Conservation (phyloP, 2,797 vertebrate species). For the Sciurus carolinensis region DNA sequence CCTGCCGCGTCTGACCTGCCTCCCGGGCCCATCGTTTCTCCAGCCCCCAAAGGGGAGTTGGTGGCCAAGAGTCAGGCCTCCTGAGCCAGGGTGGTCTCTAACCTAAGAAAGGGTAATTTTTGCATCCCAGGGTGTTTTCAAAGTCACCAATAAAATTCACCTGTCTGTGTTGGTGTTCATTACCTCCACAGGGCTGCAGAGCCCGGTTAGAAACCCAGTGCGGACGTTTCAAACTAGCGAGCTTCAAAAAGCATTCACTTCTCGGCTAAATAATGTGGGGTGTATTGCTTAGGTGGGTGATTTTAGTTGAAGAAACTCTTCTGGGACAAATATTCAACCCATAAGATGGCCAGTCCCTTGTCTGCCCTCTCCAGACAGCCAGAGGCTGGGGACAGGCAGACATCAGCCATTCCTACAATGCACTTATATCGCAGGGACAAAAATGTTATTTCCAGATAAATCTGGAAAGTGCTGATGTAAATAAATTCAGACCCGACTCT, state of each 20-base stretch:
- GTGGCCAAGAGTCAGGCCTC: not conserved
- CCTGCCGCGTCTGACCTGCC: constrained; percentile 69
- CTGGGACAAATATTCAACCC: not conserved
- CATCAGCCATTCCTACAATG: not conserved
- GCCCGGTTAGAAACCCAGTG: constrained; percentile 69
- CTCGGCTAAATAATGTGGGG: constrained; percentile 13
- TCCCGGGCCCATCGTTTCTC: not conserved
- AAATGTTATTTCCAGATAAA: constrained; percentile 10
- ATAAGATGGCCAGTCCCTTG: not conserved
- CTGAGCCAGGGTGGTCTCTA: not conserved
- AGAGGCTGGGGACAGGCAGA: not conserved
- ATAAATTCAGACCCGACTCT: constrained; percentile 24
- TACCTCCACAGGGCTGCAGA: not conserved
- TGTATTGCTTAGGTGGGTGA: not conserved
- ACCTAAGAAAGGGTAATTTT: constrained; percentile 20
- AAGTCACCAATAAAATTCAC: constrained; percentile 46
- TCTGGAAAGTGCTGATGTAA: not conserved
- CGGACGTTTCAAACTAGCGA: constrained; percentile 61
- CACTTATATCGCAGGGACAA: not conserved
- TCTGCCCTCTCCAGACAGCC: not conserved
- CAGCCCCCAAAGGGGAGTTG: constrained; percentile 36
- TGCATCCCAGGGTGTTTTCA: constrained; percentile 26
- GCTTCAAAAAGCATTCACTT: constrained; percentile 51
- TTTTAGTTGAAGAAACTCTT: constrained; percentile 1
- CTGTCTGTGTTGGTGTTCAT: constrained; percentile 45